Evolutionary conservation across 2,113 vertebrate species (phyloP).

Genomic region (Delphinus delphis): DNA sequence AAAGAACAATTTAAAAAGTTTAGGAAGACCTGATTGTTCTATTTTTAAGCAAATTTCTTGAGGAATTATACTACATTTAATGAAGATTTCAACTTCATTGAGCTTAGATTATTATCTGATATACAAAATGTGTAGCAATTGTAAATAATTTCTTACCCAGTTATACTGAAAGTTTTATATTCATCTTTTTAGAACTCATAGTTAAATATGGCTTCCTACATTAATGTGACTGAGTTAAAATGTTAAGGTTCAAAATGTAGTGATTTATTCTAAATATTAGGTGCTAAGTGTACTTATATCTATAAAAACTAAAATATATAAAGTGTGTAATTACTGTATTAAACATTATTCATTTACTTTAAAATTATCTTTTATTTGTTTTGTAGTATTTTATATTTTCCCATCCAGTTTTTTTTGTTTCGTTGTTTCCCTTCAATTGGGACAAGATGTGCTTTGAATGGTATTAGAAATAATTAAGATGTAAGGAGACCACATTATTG

Average conservation of each 20-base stretch:
- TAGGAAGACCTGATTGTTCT: not conserved
- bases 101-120: not conserved
- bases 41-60: not conserved
- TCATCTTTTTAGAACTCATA: not conserved
- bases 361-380: not conserved
- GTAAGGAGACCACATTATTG: conserved; percentile 84
- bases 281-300: not conserved
- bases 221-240: not conserved
- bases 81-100: not conserved
- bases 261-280: conserved; percentile 43
- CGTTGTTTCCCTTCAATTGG: not conserved
- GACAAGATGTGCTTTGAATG: not conserved
- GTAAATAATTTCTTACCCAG: not conserved
- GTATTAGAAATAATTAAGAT: conserved; percentile 32
- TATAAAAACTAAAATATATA: conserved; percentile 50
- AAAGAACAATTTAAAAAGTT: not conserved
- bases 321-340: not conserved
- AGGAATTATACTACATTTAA: not conserved
- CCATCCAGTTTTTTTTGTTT: not conserved
- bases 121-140: not conserved
- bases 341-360: conserved; percentile 14
- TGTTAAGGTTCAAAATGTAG: not conserved
- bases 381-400: not conserved
- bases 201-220: not conserved
- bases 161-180: not conserved